Percentiles rank a stretch among this genome's conserved stretches.
Evolutionary conservation across 2,797 vertebrate genomes (phyloP).

Genomic region (Poecilia gillii): DNA sequence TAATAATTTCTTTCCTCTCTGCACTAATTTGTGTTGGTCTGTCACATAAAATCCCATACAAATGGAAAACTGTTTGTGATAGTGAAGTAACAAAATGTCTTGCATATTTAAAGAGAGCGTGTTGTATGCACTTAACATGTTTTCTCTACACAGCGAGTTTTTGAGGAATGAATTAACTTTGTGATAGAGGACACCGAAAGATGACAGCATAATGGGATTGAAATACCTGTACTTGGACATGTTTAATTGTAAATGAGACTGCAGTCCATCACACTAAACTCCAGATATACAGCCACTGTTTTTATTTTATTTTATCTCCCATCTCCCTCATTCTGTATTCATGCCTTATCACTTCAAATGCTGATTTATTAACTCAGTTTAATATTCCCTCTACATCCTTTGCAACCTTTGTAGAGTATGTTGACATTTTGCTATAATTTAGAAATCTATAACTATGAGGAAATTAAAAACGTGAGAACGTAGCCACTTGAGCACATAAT

Average conservation of each 20-base stretch:
- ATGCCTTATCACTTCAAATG: background rate
- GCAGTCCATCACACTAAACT: background rate
- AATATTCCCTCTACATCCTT: background rate
- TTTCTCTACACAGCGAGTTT: background rate
- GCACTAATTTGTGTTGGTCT: background rate
- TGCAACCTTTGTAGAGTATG: background rate
- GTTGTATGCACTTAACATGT: background rate
- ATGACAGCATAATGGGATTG: background rate
- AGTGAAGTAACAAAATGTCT: background rate
- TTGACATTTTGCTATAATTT: conserved; percentile 4
- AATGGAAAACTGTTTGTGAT: background rate
- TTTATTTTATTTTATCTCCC: background rate
- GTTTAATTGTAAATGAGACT: background rate
- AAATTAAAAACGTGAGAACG: background rate
- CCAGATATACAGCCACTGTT: background rate
- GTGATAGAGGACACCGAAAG: background rate
- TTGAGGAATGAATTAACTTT: background rate
- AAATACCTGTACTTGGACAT: background rate
- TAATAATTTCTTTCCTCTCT: background rate
- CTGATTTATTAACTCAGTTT: background rate
- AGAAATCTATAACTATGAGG: background rate
- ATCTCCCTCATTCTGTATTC: background rate
- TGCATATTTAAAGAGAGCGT: background rate
- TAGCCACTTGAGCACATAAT: background rate
- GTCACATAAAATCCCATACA: background rate